Evolutionary conservation across 1,140 invertebrate genomes (phyloP), one percentile per base, ranked within the genome.

Genomic region (Acromyrmex heyeri): DNA sequence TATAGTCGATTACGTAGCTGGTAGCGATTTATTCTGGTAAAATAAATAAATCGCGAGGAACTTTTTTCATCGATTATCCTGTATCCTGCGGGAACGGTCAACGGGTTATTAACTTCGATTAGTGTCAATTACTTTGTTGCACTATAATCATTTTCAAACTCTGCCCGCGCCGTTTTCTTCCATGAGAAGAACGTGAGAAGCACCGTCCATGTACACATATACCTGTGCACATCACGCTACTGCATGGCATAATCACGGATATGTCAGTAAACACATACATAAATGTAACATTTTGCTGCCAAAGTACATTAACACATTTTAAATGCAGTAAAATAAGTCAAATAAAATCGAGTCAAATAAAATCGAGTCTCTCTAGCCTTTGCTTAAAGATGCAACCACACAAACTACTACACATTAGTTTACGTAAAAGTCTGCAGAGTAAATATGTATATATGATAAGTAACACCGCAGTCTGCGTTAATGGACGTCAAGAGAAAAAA

Each of bases 61-160:
- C 62, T 75, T 50, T 50, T 82, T 88, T 89, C 72, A 76, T n/a
- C 50, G 50, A 89, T 88, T 48, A 85, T 7, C n/a, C 38, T 7
- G 59, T 67, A 86, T 75, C 87, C 69, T 53, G 38, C 61, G 48
- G 48, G 50, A 65, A 48, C 44, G 30, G 57, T 64, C 48, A 57
- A 76, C 75, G 72, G 55, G 72, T 90, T 90, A 89, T 89, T 90
- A 90, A 44, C 64, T 83, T 86, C 87, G 77, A 89, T 90, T 86
- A 86, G 87, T 59, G 88, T 61, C 88, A 89, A 89, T 90, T 90
- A 90, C 61, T 90, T 90, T 61, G 83, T 82, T 70, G 67, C 65
- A 34, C 59, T 69, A 30, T 89, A 89, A 90, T 89, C 77, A 59
- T 67, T 86, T 61, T 72, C 59, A 62, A 67, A 18, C 44, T 55